Conservation (phyloP, 2,888 invertebrate genomes). For the Linnaemya vulpina region DNA sequence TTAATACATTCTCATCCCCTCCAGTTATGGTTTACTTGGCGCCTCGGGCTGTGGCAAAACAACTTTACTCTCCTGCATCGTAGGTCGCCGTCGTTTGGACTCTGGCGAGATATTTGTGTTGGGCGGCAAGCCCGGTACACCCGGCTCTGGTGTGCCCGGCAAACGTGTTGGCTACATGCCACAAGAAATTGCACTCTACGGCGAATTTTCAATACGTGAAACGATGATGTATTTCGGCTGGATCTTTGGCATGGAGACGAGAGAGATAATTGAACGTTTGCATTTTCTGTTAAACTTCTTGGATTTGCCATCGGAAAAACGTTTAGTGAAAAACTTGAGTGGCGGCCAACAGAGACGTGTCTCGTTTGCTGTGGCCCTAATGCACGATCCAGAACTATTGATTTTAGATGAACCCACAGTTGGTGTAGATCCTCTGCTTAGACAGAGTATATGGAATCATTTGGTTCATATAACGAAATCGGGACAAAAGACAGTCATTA, state of each 20-base stretch:
- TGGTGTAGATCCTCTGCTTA: constrained; percentile 94
- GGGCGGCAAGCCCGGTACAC: constrained; percentile 94
- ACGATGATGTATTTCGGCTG: constrained; percentile 98
- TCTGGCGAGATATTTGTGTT: constrained; percentile 95
- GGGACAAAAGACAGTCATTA: constrained; percentile 95
- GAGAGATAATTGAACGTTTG: constrained; percentile 91
- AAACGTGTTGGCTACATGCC: constrained; percentile 99
- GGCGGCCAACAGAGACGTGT: constrained; percentile 96
- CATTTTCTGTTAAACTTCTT: constrained; percentile 94
- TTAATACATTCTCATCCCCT: constrained; percentile 72
- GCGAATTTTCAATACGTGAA: constrained; percentile 96
- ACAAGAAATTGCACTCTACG: constrained; percentile 94
- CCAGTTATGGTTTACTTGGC: constrained; percentile 95
- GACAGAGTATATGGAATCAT: constrained; percentile 97
- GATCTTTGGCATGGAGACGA: constrained; percentile 95
- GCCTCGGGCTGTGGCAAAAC: constrained; percentile 99
- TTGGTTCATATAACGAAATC: constrained; percentile 94
- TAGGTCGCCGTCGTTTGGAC: constrained; percentile 93
- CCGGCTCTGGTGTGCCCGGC: constrained; percentile 95
- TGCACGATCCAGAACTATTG: constrained; percentile 95
- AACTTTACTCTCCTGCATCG: constrained; percentile 95
- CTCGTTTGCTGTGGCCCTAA: constrained; percentile 94
- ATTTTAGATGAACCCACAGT: constrained; percentile 97
- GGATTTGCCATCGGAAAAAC: constrained; percentile 93
- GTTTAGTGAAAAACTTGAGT: constrained; percentile 91